Conservation (phyloP, 2,888 invertebrate genomes). For the Eilema depressum region DNA sequence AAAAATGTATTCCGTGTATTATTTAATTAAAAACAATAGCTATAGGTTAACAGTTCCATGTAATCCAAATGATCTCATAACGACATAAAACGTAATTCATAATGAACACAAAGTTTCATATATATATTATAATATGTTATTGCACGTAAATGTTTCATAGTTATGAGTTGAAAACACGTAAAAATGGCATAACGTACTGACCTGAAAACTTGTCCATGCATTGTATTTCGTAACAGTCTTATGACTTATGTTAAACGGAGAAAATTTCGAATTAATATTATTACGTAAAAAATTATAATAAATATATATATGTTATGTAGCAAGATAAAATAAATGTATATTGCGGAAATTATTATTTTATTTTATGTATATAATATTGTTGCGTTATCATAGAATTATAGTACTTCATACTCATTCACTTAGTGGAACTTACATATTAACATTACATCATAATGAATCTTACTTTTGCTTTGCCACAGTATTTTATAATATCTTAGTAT, state of each 20-base stretch:
- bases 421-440: too few relatives aligned
- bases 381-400: background rate
- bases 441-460: too few relatives aligned
- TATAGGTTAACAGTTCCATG: background rate
- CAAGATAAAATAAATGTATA: background rate
- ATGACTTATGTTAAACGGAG: conserved; percentile 5
- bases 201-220: conserved; percentile 6
- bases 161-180: conserved; percentile 7
- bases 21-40: background rate
- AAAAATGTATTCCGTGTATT: too few relatives aligned
- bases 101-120: background rate
- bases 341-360: background rate
- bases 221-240: background rate
- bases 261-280: background rate
- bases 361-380: background rate
- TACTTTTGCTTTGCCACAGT: too few relatives aligned
- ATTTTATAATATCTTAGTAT: too few relatives aligned
- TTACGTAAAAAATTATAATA: background rate
- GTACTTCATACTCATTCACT: too few relatives aligned
- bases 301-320: background rate
- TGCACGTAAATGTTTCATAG: conserved; percentile 5
- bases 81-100: background rate
- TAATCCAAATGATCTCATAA: background rate
- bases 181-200: background rate
- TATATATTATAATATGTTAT: too few relatives aligned